Evolutionary conservation across 2,888 invertebrate species (phyloP).

Genomic region (Therioaphis trifolii): DNA sequence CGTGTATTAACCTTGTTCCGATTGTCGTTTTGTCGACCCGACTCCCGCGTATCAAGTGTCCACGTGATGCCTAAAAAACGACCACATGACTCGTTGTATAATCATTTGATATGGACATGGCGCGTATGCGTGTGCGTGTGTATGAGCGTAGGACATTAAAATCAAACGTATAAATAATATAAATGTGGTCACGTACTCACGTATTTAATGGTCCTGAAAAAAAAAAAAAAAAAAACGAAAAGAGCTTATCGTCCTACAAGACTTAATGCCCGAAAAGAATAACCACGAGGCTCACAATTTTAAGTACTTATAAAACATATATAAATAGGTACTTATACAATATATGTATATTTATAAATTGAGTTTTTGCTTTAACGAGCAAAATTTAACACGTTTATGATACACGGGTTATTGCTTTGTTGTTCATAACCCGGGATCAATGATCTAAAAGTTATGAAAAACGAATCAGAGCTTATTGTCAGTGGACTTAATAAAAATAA

Average conservation of each 20-base stretch:
- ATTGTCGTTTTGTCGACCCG: conserved; percentile 31
- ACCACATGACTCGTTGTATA: conserved; percentile 41
- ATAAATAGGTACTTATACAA: too few relatives aligned
- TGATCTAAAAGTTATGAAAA: too few relatives aligned
- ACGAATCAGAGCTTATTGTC: too few relatives aligned
- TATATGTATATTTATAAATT: too few relatives aligned
- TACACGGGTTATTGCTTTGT: too few relatives aligned
- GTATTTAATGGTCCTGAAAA: background rate
- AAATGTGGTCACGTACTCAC: background rate
- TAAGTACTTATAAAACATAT: background rate
- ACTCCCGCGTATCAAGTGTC: conserved; percentile 35
- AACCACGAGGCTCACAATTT: background rate
- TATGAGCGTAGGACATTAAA: background rate
- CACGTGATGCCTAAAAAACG: conserved; percentile 45
- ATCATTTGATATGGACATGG: conserved; percentile 22
- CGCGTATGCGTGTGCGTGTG: background rate
- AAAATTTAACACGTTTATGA: too few relatives aligned
- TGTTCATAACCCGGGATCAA: too few relatives aligned
- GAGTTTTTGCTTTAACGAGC: too few relatives aligned
- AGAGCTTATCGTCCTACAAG: background rate
- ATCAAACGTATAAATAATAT: conserved; percentile 41
- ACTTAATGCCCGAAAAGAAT: conserved; percentile 5
- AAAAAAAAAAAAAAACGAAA: too few relatives aligned
- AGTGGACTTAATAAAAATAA: too few relatives aligned
- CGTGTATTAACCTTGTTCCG: conserved; percentile 30